phyloP scores from a whole-genome alignment of 2,113 vertebrate species.

The Myotis brandtii region DNA sequence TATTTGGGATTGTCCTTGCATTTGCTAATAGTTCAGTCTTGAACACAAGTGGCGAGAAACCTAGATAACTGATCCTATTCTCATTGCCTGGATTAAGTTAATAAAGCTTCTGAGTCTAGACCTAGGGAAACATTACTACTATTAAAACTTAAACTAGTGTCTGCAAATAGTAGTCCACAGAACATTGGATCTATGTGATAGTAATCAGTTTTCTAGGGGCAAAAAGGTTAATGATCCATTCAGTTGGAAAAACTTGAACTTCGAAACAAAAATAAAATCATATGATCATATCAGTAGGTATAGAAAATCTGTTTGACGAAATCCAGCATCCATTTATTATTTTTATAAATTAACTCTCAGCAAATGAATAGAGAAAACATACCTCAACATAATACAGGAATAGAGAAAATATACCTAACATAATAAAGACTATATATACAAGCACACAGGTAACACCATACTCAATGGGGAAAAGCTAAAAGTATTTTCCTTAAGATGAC shows the following conservation, averaged over 20 bases:
- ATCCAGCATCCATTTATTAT: neutral
- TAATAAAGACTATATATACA: neutral
- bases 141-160: neutral
- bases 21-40: neutral
- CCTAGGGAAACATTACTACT: neutral
- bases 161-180: neutral
- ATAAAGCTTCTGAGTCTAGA: slow-evolving; percentile 21
- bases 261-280: neutral
- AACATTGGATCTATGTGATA: neutral
- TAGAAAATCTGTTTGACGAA: neutral
- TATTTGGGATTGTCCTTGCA: neutral
- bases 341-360: neutral
- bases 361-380: neutral
- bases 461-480: neutral
- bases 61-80: neutral
- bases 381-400: neutral
- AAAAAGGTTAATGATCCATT: neutral
- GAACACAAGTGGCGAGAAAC: neutral
- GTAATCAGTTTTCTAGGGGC: neutral
- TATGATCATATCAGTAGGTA: neutral
- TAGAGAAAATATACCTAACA: neutral
- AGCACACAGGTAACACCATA: neutral
- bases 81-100: neutral
- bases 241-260: neutral
- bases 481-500: neutral